Percentiles rank a stretch among this genome's conserved stretches.
Evolutionary conservation across 2,113 vertebrate species (phyloP).

Genomic region (Rhynchopsitta pachyrhyncha): DNA sequence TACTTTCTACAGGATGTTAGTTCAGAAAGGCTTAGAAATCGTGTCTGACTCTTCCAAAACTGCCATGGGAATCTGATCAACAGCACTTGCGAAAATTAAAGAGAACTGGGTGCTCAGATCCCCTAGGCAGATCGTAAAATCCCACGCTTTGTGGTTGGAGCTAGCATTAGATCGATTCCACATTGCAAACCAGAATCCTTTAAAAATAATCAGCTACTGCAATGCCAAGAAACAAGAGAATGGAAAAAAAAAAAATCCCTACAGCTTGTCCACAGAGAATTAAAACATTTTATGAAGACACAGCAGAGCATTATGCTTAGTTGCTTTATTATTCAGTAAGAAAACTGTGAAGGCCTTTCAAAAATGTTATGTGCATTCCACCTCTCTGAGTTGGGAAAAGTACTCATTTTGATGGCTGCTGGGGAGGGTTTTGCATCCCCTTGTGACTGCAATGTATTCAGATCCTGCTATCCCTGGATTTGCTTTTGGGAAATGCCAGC

Average conservation of each 20-base stretch:
- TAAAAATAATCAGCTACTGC: neutral
- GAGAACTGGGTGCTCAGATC: neutral
- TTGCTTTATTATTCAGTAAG: neutral
- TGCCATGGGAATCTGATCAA: neutral
- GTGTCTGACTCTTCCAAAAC: neutral
- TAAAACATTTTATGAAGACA: neutral
- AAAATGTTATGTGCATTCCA: neutral
- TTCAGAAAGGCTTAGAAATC: neutral
- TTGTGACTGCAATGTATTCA: neutral
- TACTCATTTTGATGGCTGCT: neutral
- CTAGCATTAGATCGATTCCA: conserved; percentile 6
- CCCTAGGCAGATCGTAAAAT: neutral
- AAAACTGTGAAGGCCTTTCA: neutral
- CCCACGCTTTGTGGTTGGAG: neutral
- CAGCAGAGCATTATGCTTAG: neutral
- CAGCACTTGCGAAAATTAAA: neutral
- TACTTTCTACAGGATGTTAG: neutral
- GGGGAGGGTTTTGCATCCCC: neutral
- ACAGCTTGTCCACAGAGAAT: neutral
- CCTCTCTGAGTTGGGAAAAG: neutral
- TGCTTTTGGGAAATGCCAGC: neutral
- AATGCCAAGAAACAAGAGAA: neutral
- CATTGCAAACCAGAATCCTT: neutral
- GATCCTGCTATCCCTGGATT: neutral
- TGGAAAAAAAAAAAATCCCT: neutral